Base-by-base conservation (phyloP, 2,888 invertebrate species). In the Frankliniella intonsa region DNA sequence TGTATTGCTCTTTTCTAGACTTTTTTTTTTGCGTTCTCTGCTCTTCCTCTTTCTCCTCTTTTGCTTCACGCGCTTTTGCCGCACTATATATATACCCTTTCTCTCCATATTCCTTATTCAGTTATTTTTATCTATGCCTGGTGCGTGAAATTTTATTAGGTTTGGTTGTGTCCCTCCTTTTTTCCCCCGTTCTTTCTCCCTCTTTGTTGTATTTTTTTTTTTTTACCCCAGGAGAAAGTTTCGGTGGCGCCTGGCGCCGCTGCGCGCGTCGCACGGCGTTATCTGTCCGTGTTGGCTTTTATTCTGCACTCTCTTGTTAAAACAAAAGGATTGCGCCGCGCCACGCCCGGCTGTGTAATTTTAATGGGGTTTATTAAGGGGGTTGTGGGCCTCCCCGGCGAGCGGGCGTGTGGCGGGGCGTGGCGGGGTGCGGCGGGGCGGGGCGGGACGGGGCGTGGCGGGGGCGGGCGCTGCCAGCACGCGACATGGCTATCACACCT, bases 341-440 rank as follows among this genome's bases (percentile, higher is more conserved):
- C 19, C 62, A 62, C 69, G 69, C 25, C 69, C 22, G 25, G 69
- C 22, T 25, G 69, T 76, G 69, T 76, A 76, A 76, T 76, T 76
- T 76, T 76, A 76, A 76, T 76, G 69, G 69, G 69, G 69, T 76
- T 76, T 76, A 76, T 76, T 76, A 76, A 76, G 69, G 69, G 55
- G 69, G 22, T 25, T 76, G 62, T n/a, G 62, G 62, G n/a, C 62
- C 62, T 0, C 17, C 62, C 14, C 62, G 38, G 38, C 38, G 38
- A 38, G 38, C 38, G 38, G 38, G 38, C 5, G 38, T 38, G 38
- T 38, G 38, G 2, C 38, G 38, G 38, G 55, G 55, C 55, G 55
- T 3, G 55, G 55, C 55, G 55, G 17, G 55, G 62, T 17, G 62
- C 7, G 19, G 62, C 62, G 62, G 17, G 5, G 8, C 62, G 11